phyloP scores from a whole-genome alignment of 2,797 vertebrate genomes.

The Chromobotia macracanthus region DNA sequence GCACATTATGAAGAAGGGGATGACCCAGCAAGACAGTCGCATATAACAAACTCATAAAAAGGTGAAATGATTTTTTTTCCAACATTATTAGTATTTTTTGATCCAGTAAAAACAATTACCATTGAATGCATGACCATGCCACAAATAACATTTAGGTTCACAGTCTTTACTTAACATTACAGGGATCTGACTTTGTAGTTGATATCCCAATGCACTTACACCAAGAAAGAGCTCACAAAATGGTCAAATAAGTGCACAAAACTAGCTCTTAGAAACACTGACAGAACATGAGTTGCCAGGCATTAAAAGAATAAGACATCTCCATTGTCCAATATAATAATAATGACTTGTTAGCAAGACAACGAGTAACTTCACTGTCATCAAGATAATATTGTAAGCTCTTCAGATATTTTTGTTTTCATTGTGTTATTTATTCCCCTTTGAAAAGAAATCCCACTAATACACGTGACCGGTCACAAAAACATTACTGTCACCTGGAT shows the following conservation, averaged over 20 bases:
- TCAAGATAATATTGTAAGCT: conserved; percentile 59
- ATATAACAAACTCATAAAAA: conserved; percentile 68
- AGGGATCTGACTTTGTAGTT: conserved; percentile 87
- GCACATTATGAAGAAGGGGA: conserved; percentile 88
- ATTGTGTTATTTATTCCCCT: conserved; percentile 58
- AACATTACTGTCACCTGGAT: conserved; percentile 44
- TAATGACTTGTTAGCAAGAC: conserved; percentile 82
- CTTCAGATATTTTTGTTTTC: conserved; percentile 55
- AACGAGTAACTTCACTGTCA: conserved; percentile 66
- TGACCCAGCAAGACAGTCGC: conserved; percentile 82
- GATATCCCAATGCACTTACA: conserved; percentile 95
- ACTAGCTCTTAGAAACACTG: conserved; percentile 86
- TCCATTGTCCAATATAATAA: conserved; percentile 83
- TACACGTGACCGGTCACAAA: conserved; percentile 50
- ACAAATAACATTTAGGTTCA: conserved; percentile 91
- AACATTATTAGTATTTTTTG: conserved; percentile 59
- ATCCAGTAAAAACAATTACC: conserved; percentile 85
- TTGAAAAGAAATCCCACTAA: conserved; percentile 35
- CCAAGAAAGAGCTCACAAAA: conserved; percentile 91
- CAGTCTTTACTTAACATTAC: conserved; percentile 91
- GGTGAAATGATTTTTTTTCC: conserved; percentile 67
- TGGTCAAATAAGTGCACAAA: conserved; percentile 93
- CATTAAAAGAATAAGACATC: conserved; percentile 81
- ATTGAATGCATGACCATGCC: conserved; percentile 97
- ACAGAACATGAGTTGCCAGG: conserved; percentile 87